Evolutionary conservation across 2,797 vertebrate genomes (phyloP), one percentile per base, ranked within the genome.

Genomic region (Notoglanidium macrostoma): DNA sequence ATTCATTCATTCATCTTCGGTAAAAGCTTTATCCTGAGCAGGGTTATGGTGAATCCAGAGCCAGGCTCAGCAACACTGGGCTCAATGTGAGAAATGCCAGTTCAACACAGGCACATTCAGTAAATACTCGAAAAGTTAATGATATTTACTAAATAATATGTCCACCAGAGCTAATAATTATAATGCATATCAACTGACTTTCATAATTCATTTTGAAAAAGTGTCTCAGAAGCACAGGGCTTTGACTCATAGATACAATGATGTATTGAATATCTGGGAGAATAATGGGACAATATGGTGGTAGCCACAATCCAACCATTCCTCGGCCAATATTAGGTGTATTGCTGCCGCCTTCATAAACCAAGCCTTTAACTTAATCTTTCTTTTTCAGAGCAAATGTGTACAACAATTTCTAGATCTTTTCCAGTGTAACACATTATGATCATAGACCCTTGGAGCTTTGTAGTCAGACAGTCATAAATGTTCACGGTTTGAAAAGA

Each of bases 321-420:
- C 21, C 12, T 83, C 23, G 83, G 63, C 54, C 23, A 26, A 76
- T 67, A 76, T 76, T 76, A 83, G 32, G 40, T 35, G 74, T 83
- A 68, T 77, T 87, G 59, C 23, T 54, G 57, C 57, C 19, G 11
- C 19, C 57, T 59, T 51, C 68, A 86, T 29, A 54, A 82, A 51
- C 23, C 6, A 70, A 40, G 17, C 32, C 32, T n/a, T 76, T 74
- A 29, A 86, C 55, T 72, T 55, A 35, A 55, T 46, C 32, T 55
- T 21, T 17, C 8, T 65, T 65, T 23, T 85, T 63, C 26, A 67
- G 26, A 63, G 1, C 7, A 70, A 70, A 70, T 70, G 17, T 70
- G 32, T 12, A 46, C 49, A 26, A 44, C 4, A 4, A 8, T 35
- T 35, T 35, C 5, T 84, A 26, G 10, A 26, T 73, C 40, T 8